Percentiles rank a stretch among this genome's conserved stretches.
Conservation (phyloP, 2,888 invertebrate species). For the Ditula angustiorana region DNA sequence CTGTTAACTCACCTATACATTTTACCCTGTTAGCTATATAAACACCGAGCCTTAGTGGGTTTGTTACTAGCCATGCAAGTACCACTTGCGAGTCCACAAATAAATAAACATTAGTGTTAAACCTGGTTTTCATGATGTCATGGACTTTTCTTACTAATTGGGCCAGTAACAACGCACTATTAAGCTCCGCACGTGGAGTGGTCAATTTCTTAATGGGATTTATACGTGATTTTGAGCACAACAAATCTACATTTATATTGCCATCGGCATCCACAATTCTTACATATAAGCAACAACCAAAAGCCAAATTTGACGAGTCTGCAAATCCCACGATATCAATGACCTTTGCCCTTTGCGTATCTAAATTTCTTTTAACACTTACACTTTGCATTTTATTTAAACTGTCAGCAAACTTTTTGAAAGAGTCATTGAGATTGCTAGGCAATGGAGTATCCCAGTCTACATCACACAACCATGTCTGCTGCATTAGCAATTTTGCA, state of each 20-base stretch:
- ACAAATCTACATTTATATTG: not conserved
- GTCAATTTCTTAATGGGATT: not conserved
- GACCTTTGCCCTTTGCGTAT: not conserved
- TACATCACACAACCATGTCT: no score
- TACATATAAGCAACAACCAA: not conserved
- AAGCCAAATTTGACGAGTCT: not conserved
- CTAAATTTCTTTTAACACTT: not conserved
- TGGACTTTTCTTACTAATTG: not conserved
- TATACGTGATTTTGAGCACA: slow-evolving; percentile 1
- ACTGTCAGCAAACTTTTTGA: slow-evolving; percentile 2
- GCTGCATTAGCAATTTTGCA: slow-evolving; percentile 35
- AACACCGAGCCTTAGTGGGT: no score
- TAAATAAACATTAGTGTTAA: no score
- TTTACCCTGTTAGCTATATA: slow-evolving; percentile 3
- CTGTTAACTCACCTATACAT: not conserved
- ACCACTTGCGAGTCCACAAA: no score
- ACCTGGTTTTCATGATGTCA: no score
- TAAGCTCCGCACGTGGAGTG: not conserved
- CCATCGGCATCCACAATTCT: not conserved
- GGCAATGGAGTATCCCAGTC: no score
- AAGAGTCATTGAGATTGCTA: no score
- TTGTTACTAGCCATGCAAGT: no score
- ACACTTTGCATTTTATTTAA: not conserved
- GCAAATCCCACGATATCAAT: not conserved
- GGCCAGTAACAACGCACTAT: not conserved